phyloP scores from a whole-genome alignment of 1,140 invertebrate genomes.

The Drosophila miranda region DNA sequence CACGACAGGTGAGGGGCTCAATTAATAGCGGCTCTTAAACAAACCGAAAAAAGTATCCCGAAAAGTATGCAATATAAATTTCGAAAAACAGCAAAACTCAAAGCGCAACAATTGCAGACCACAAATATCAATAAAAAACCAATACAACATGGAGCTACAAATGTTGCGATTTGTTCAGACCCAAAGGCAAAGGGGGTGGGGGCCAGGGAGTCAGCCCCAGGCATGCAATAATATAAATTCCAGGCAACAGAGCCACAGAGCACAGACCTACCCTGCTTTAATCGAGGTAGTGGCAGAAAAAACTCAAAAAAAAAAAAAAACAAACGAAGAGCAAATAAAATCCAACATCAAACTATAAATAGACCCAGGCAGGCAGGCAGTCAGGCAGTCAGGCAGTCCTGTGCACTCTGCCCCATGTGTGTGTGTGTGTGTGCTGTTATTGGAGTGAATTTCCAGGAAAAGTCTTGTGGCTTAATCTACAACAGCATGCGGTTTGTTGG shows the following conservation, averaged over 20 bases:
- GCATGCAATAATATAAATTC: constrained; percentile 78
- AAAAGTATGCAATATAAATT: constrained; percentile 34
- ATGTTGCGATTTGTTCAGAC: constrained; percentile 54
- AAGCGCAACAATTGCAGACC: constrained; percentile 62
- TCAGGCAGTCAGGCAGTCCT: background rate
- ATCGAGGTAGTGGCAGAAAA: constrained; percentile 19
- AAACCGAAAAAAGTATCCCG: constrained; percentile 28
- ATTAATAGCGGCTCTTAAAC: constrained; percentile 12
- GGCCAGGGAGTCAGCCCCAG: constrained; percentile 33
- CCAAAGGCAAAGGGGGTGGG: constrained; percentile 5
- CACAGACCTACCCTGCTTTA: constrained; percentile 32
- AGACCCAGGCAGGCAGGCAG: constrained; percentile 21
- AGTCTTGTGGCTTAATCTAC: constrained; percentile 66
- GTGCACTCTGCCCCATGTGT: constrained; percentile 1
- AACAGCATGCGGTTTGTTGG: constrained; percentile 53
- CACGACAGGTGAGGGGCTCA: constrained; percentile 44
- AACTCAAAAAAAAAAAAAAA: constrained; percentile 1
- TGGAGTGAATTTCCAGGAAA: constrained; percentile 60
- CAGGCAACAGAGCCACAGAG: constrained; percentile 24
- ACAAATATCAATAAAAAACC: constrained; percentile 60
- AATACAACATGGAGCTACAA: constrained; percentile 47
- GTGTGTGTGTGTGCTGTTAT: constrained; percentile 36
- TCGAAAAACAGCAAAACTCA: constrained; percentile 32
- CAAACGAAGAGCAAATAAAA: constrained; percentile 37
- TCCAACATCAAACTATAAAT: constrained; percentile 59